Percentiles rank a stretch among this genome's conserved stretches.
Conservation (phyloP, 2,888 invertebrate species). For the Asteroscopus sphinx region DNA sequence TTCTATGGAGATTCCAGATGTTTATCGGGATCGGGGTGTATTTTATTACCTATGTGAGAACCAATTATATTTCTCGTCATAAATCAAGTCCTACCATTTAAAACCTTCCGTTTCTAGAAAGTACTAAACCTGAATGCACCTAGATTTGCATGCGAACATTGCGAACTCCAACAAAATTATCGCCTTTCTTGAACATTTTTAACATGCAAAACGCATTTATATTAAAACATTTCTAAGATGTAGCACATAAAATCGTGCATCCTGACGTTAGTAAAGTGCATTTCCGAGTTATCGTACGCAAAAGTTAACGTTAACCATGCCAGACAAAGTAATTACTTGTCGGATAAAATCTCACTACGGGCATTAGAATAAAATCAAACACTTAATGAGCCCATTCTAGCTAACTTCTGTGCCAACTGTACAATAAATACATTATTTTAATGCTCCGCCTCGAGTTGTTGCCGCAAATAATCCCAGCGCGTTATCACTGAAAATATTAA, state of each 20-base stretch:
- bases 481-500: conserved; percentile 55
- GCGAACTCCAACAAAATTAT: conserved; percentile 32
- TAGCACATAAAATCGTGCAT: conserved; percentile 38
- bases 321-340: conserved; percentile 35
- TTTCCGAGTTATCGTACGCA: conserved; percentile 47
- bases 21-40: conserved; percentile 2
- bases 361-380: conserved; percentile 71
- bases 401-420: conserved; percentile 54
- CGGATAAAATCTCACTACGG: conserved; percentile 62
- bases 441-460: conserved; percentile 36
- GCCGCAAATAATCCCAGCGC: conserved; percentile 49
- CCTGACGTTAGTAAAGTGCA: conserved; percentile 41
- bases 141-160: conserved; percentile 27
- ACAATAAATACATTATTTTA: conserved; percentile 57
- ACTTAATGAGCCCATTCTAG: conserved; percentile 67
- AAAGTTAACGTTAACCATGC: conserved; percentile 29
- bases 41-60: conserved; percentile 22
- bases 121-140: conserved; percentile 15
- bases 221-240: conserved; percentile 35
- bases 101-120: conserved; percentile 31
- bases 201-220: conserved; percentile 48
- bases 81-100: conserved; percentile 28
- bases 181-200: conserved; percentile 41
- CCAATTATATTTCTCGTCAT: conserved; percentile 29
- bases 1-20: conserved; percentile 1